These are phyloP conservation scores for Eurystomus glaucurus DNA, from an alignment of 2,797 vertebrate genomes.

Conservation along the genomic window DNA sequence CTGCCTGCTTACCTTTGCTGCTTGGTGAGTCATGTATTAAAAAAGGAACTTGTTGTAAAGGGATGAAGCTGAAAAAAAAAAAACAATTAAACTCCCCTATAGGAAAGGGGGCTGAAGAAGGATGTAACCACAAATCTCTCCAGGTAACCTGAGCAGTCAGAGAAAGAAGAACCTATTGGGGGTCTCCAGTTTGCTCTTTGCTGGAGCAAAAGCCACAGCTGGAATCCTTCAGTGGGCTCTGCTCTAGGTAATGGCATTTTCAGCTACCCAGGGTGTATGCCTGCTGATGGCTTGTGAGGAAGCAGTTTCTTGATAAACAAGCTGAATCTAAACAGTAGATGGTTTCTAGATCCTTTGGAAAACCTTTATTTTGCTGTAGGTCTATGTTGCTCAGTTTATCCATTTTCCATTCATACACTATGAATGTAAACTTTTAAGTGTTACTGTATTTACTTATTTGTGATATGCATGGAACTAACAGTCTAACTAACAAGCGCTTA, in stretches of 20 bases:
- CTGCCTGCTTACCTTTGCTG: not conserved
- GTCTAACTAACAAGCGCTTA: not conserved
- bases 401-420: not conserved
- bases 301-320: not conserved
- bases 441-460: not conserved
- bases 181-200: slow-evolving; percentile 71
- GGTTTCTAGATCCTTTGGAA: not conserved
- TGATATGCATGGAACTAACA: not conserved
- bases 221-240: slow-evolving; percentile 79
- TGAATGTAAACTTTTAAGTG: not conserved
- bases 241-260: slow-evolving; percentile 77
- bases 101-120: not conserved
- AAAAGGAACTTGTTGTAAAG: not conserved
- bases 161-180: not conserved
- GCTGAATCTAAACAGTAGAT: not conserved
- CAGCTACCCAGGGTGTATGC: slow-evolving; percentile 80
- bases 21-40: not conserved
- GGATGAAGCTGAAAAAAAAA: not conserved
- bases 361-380: not conserved
- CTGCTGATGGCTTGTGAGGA: not conserved
- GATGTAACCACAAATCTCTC: not conserved
- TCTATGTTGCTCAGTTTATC: not conserved
- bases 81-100: not conserved
- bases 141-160: not conserved
- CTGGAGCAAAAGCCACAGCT: slow-evolving; percentile 84